Percentiles rank a stretch among this genome's conserved stretches.
These are phyloP conservation scores for Cryptotermes secundus DNA, from an alignment of 1,140 invertebrate genomes.

Conservation along the genomic window DNA sequence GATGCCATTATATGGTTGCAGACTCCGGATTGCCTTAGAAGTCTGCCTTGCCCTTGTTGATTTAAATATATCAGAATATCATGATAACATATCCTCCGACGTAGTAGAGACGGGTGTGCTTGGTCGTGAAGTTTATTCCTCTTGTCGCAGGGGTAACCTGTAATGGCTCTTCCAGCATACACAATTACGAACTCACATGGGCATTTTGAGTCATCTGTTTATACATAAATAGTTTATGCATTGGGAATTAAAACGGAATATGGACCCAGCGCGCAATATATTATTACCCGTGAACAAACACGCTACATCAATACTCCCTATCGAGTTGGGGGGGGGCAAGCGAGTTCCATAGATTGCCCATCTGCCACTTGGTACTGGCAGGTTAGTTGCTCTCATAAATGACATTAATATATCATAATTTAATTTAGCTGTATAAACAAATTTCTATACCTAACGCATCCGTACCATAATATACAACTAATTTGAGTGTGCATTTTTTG, in stretches of 20 bases:
- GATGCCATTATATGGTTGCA: background rate
- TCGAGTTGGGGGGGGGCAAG: background rate
- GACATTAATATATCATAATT: conserved; percentile 20
- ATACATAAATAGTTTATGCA: conserved; percentile 19
- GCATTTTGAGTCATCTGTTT: conserved; percentile 19
- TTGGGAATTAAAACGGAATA: conserved; percentile 19
- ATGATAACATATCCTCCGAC: background rate
- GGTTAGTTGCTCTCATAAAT: conserved; percentile 16
- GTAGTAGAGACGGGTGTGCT: background rate
- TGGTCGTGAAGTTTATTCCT: background rate
- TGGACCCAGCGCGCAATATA: conserved; percentile 14
- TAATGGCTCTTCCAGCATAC: background rate
- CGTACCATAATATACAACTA: conserved; percentile 14
- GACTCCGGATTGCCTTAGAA: background rate
- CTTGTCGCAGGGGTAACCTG: background rate
- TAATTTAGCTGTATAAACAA: conserved; percentile 20
- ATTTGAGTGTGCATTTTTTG: conserved; percentile 19
- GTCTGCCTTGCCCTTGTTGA: background rate
- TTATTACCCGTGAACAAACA: conserved; percentile 16
- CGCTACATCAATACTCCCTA: conserved; percentile 18
- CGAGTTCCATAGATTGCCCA: conserved; percentile 17
- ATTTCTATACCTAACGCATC: conserved; percentile 12
- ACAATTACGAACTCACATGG: conserved; percentile 5
- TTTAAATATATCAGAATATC: background rate
- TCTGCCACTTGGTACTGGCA: conserved; percentile 17